Base-by-base conservation (phyloP, 2,888 invertebrate genomes). In the Eupithecia abbreviata region DNA sequence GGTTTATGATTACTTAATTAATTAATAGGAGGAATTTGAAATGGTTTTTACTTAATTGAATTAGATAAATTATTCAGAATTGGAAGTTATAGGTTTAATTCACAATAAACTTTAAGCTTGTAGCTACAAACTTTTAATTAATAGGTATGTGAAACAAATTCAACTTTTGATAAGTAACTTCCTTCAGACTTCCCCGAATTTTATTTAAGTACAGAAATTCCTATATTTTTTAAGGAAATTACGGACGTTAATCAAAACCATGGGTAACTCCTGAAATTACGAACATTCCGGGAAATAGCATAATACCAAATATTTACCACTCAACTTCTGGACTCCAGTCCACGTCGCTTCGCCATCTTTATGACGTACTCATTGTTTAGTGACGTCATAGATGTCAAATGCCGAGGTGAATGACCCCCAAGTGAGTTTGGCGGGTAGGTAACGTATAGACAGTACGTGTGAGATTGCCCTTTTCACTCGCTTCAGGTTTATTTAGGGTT, bases 1-100 rank as follows among this genome's bases (percentile, higher is more conserved):
- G 79, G 82, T 81, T 76, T 80, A 18, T 78, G 76, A 82, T 82
- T 73, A 77, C 80, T 81, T 80, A 80, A 83, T 84, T 82, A 79
- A 78, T 78, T 80, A 77, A 71, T 79, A 72, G 74, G 76, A 73
- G 65, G 72, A 72, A 77, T 67, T 77, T 77, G 18, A 51, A 74
- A 43, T 72, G 45, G 43, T 73, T 68, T 30, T 12, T 47, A 45
- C 47, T 49, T 71, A 73, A 75, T 78, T 75, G 49, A 76, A 76
- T 72, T 76, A 69, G 43, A 65, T 69, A 47, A 71, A 71, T 73
- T 73, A 73, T 71, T 73, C 71, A 58, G 71, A 71, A 55, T 68
- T 30, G 18, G 62, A 10, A 68, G 71, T 75, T 66, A 71, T 72
- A 30, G 18, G 15, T 55, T 67, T 74, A 30, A 75, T 71, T 74